Base-by-base conservation (phyloP, 2,888 invertebrate genomes). In the Antitype chi region DNA sequence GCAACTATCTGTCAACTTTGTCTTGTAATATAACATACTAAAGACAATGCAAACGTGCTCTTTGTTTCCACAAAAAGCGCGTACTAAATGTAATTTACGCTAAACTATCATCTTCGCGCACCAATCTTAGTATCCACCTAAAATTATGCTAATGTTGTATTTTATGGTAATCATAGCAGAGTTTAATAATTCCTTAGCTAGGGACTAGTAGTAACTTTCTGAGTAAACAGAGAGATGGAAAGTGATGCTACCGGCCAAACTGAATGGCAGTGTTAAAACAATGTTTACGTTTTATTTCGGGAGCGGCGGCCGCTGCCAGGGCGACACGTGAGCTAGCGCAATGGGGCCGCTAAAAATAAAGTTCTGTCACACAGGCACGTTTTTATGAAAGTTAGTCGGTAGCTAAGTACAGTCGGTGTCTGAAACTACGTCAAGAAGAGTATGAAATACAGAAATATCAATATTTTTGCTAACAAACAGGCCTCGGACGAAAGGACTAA, bases 251-350 rank as follows among this genome's bases (percentile, higher is more conserved):
- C n/a, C 43, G 28, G 70, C 32, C 60, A 43, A 23, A 28, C 49
- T 84, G 78, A 84, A 74, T 85, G 74, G 85, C 75, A 86, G 68
- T 69, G 70, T 52, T 15, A 28, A 84, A 82, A 67, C 74, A 78
- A 79, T 86, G 89, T 91, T 89, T 89, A 88, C 78, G 72, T 79
- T 86, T 84, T 92, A 91, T 91, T 90, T 90, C 73, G 85, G 88
- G 81, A 84, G 47, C 62, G 73, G 87, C 85, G 85, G 74, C 47
- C 75, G 80, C 67, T 87, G 90, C 87, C 90, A 85, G 89, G 83
- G 77, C 67, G 71, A 74, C 86, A 77, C 78, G 85, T 80, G 76
- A 82, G 79, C 84, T 85, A 87, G 87, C 87, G 87, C 89, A 90
- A 85, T 82, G 88, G 82, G 87, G 81, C 72, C 63, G 85, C 87